Evolutionary conservation across 2,888 invertebrate species (phyloP).

Genomic region (Melieria picta): DNA sequence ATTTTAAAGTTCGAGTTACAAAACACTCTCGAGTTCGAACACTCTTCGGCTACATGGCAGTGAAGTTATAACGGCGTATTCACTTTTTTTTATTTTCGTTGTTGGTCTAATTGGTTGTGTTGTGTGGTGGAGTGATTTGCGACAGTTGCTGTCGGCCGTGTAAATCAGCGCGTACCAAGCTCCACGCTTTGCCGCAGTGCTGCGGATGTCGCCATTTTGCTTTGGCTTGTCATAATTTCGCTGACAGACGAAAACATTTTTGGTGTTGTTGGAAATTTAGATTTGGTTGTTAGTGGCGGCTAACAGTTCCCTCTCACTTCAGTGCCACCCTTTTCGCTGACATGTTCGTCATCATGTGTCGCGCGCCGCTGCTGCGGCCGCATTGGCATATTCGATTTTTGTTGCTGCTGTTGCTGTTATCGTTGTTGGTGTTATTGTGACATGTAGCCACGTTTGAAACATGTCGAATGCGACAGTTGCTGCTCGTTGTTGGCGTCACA

Average conservation of each 20-base stretch:
- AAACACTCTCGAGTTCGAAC: too few species aligned
- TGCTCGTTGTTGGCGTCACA: background rate
- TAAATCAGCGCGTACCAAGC: background rate
- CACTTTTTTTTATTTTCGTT: too few species aligned
- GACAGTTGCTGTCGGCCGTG: background rate
- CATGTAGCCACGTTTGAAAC: conserved; percentile 30
- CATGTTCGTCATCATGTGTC: conserved; percentile 12
- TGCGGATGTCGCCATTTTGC: background rate
- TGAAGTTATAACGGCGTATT: too few species aligned
- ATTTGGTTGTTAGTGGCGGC: conserved; percentile 17
- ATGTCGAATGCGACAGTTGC: conserved; percentile 17
- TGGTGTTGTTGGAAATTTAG: conserved; percentile 30
- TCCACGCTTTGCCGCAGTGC: background rate
- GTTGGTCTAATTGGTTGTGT: too few species aligned
- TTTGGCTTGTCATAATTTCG: conserved; percentile 46
- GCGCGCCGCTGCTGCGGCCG: conserved; percentile 1
- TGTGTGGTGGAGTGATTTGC: too few species aligned
- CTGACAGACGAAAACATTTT: conserved; percentile 44
- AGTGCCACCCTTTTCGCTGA: conserved; percentile 10
- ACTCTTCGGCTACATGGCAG: too few species aligned
- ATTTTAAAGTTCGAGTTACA: too few species aligned
- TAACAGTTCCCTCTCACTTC: background rate
- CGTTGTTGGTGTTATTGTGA: conserved; percentile 22
- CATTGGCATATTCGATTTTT: too few species aligned
- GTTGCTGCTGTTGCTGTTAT: background rate